Percentiles rank a stretch among this genome's conserved stretches.
phyloP scores from a whole-genome alignment of 2,888 invertebrate genomes.

The Cryptus armator region DNA sequence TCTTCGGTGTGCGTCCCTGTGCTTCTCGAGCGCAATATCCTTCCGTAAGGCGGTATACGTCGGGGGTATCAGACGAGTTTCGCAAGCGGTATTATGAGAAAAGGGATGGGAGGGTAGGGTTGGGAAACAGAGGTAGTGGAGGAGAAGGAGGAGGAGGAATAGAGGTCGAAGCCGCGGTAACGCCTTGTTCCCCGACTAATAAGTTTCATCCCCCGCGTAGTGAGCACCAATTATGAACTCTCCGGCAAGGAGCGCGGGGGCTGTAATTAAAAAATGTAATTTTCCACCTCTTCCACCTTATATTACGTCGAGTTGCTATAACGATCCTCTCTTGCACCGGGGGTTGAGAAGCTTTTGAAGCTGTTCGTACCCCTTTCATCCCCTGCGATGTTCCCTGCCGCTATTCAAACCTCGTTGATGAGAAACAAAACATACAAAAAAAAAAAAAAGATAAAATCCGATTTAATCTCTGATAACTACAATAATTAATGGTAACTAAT shows the following conservation, averaged over 20 bases:
- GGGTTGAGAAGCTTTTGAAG: slow-evolving; percentile 11
- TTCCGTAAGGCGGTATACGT: slow-evolving; percentile 74
- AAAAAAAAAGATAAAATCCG: slow-evolving; percentile 8
- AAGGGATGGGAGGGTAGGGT: slow-evolving; percentile 23
- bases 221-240: slow-evolving; percentile 84
- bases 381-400: not conserved
- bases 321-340: slow-evolving; percentile 39
- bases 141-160: slow-evolving; percentile 41
- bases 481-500: not conserved
- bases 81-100: slow-evolving; percentile 58
- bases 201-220: slow-evolving; percentile 84
- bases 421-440: not conserved
- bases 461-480: not conserved
- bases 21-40: slow-evolving; percentile 69
- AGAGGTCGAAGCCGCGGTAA: slow-evolving; percentile 62
- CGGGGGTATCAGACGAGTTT: slow-evolving; percentile 66
- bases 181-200: slow-evolving; percentile 78
- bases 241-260: slow-evolving; percentile 68
- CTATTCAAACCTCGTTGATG: not conserved
- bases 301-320: slow-evolving; percentile 47
- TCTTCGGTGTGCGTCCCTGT: slow-evolving; percentile 75
- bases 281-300: slow-evolving; percentile 70
- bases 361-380: not conserved
- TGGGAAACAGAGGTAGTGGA: not conserved
- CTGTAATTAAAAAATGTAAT: slow-evolving; percentile 83